Conservation (phyloP, 1,140 invertebrate genomes). For the Branchinecta lynchi region DNA sequence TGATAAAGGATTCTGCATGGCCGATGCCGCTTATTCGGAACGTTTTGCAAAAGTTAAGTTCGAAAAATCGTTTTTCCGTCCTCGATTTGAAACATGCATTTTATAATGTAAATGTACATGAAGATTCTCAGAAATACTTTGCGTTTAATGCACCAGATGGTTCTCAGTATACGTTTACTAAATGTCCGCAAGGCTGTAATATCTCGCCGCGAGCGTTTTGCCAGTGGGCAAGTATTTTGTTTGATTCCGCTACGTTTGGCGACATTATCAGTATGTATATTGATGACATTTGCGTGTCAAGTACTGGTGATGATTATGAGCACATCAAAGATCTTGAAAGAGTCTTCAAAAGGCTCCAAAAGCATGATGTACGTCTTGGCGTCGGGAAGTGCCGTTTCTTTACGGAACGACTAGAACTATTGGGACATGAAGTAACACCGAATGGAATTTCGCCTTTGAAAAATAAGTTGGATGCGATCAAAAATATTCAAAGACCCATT, state of each 20-base stretch:
- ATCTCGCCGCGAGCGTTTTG: not conserved
- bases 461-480: too few species aligned
- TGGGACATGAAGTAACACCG: conserved; percentile 9
- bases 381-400: not conserved
- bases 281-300: not conserved
- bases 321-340: not conserved
- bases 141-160: conserved; percentile 4
- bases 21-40: not conserved
- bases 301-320: not conserved
- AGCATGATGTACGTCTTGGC: not conserved
- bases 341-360: not conserved
- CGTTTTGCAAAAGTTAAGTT: not conserved
- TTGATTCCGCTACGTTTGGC: too few species aligned
- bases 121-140: conserved; percentile 7
- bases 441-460: too few species aligned
- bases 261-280: too few species aligned
- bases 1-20: not conserved
- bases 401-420: not conserved
- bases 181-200: not conserved
- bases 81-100: not conserved
- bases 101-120: not conserved
- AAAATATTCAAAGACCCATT: too few species aligned
- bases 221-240: too few species aligned
- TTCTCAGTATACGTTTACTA: not conserved
- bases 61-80: not conserved